phyloP scores from a whole-genome alignment of 2,888 invertebrate genomes.

The Ferrisia virgata region DNA sequence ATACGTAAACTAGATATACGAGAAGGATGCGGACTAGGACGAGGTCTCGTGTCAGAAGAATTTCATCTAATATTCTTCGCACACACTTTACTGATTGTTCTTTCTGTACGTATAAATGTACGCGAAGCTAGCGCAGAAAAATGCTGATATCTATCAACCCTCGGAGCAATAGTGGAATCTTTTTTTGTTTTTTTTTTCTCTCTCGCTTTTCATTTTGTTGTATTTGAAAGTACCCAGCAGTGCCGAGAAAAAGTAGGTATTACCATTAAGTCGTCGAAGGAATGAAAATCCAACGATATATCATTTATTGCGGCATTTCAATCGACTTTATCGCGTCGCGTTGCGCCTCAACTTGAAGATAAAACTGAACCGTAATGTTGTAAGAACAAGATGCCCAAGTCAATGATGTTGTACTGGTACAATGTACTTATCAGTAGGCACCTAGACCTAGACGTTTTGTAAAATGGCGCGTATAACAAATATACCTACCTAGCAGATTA shows the following conservation, averaged over 20 bases:
- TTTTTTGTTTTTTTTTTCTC: not conserved
- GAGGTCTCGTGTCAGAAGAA: not conserved
- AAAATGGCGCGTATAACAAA: not conserved
- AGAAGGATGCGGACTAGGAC: not conserved
- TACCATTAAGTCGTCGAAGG: conserved; percentile 9
- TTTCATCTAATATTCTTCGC: conserved; percentile 32
- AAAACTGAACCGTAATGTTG: not conserved
- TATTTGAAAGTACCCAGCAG: not conserved
- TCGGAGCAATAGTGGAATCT: not conserved
- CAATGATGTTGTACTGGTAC: not conserved
- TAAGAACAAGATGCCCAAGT: not conserved
- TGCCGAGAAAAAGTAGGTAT: not conserved
- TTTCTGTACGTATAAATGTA: not conserved
- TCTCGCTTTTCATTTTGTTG: not conserved
- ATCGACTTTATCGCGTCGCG: not conserved
- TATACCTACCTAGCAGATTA: not conserved
- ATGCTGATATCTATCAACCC: conserved; percentile 3
- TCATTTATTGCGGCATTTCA: conserved; percentile 8
- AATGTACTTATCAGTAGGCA: no score
- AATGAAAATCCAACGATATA: conserved; percentile 1
- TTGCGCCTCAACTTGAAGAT: not conserved
- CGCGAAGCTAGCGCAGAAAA: not conserved
- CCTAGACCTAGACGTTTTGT: not conserved
- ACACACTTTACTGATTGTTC: conserved; percentile 26
- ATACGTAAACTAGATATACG: not conserved